Conservation (phyloP, 2,797 vertebrate species). For the Lagodon rhomboides region DNA sequence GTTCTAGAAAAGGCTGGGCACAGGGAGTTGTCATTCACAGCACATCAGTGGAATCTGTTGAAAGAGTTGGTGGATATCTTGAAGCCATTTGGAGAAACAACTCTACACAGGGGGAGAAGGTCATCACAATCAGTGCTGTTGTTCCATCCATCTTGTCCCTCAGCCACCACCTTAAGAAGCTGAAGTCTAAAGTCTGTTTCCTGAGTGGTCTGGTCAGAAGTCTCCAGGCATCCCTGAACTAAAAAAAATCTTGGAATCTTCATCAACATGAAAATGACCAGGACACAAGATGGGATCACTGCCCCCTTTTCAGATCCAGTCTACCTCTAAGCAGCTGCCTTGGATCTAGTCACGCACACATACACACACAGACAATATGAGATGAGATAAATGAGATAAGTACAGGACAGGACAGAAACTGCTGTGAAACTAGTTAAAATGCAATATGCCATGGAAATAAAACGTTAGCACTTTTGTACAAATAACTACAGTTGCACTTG, state of each 20-base stretch:
- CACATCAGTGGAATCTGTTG: slow-evolving; percentile 53
- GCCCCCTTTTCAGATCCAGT: slow-evolving; percentile 55
- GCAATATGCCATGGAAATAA: too few relatives aligned
- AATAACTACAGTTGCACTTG: too few relatives aligned
- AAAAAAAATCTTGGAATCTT: slow-evolving; percentile 65
- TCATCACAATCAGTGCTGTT: slow-evolving; percentile 51
- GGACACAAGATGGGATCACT: slow-evolving; percentile 33
- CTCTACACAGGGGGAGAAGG: slow-evolving; percentile 50
- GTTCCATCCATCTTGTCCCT: slow-evolving; percentile 51
- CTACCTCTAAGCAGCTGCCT: slow-evolving; percentile 60
- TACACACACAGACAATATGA: too few relatives aligned
- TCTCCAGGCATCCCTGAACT: slow-evolving; percentile 47
- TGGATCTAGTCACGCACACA: slow-evolving; percentile 61
- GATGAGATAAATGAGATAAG: too few relatives aligned
- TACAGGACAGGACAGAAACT: too few relatives aligned
- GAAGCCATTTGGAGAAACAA: slow-evolving; percentile 54
- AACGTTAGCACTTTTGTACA: too few relatives aligned
- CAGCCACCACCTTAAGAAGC: too few relatives aligned
- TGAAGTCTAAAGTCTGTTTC: too few relatives aligned
- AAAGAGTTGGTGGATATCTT: slow-evolving; percentile 54
- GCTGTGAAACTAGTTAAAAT: too few relatives aligned
- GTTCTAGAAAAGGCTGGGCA: slow-evolving; percentile 50
- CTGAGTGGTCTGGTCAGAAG: too few relatives aligned
- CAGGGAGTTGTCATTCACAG: slow-evolving; percentile 38
- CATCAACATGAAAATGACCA: slow-evolving; percentile 53